Evolutionary conservation across 2,113 vertebrate genomes (phyloP).

Genomic region (Tetraodon nigroviridis): DNA sequence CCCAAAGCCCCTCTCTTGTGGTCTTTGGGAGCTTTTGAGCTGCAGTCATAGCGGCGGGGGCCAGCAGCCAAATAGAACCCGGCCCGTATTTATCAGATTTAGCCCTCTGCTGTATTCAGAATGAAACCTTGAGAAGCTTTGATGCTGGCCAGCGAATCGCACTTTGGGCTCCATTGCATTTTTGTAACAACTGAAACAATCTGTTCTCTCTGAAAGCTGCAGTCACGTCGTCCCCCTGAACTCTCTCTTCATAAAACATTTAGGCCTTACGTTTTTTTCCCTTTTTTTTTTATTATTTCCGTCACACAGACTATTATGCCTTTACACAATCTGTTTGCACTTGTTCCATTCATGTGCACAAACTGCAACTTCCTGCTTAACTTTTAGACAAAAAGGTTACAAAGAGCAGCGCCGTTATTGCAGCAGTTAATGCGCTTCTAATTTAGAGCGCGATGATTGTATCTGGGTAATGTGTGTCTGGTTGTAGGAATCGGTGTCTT

Average conservation of each 20-base stretch:
- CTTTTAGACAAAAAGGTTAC: too few species aligned
- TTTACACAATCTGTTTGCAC: not conserved
- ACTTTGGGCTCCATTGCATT: slow-evolving; percentile 27
- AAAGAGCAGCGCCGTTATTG: not conserved
- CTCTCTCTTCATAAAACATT: slow-evolving; percentile 50
- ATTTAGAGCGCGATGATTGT: not conserved
- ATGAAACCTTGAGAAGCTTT: slow-evolving; percentile 40
- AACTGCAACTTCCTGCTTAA: not conserved
- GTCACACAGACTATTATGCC: slow-evolving; percentile 23
- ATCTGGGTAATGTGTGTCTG: slow-evolving; percentile 3
- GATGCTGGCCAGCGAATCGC: slow-evolving; percentile 6
- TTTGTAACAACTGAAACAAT: slow-evolving; percentile 20
- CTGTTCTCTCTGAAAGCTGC: slow-evolving; percentile 16
- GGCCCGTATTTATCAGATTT: slow-evolving; percentile 25
- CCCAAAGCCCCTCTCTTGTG: slow-evolving; percentile 10
- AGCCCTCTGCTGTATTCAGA: slow-evolving; percentile 18
- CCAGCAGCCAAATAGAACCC: slow-evolving; percentile 29
- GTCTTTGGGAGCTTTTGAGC: slow-evolving; percentile 14
- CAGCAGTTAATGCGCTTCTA: slow-evolving; percentile 6
- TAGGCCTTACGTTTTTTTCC: slow-evolving; percentile 9
- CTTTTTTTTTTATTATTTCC: slow-evolving; percentile 37
- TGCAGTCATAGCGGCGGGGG: slow-evolving; percentile 27
- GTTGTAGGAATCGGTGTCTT: not conserved
- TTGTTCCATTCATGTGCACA: not conserved
- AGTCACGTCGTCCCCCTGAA: slow-evolving; percentile 40